A percentile compares a stretch with the other conserved stretches of the same genome.
phyloP scores from a whole-genome alignment of 35 echinoderm and acorn worm species.

The Ophioderma brevispina region DNA sequence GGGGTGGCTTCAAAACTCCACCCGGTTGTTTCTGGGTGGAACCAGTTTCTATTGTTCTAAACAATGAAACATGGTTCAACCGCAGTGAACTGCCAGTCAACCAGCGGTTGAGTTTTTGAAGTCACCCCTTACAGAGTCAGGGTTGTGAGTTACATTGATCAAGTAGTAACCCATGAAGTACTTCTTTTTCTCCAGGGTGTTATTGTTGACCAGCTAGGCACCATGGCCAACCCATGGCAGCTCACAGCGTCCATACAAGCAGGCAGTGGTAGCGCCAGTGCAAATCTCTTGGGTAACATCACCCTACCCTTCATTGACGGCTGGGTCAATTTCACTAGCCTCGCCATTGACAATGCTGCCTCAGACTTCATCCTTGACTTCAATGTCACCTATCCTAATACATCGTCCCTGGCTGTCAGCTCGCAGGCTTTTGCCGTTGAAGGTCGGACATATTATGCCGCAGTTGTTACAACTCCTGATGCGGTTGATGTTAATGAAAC shows the following conservation, averaged over 20 bases:
- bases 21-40: no score
- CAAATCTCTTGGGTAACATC: conserved; percentile 58
- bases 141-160: no score
- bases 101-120: no score
- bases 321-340: conserved; percentile 79
- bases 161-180: no score
- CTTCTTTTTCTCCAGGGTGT: conserved; percentile 47
- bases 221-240: conserved; percentile 73
- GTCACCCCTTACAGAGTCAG: no score
- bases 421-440: conserved; percentile 58
- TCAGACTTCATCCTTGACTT: conserved; percentile 77
- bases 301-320: conserved; percentile 69
- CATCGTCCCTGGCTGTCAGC: conserved; percentile 26
- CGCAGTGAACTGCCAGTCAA: no score
- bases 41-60: no score
- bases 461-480: neutral
- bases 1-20: no score
- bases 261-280: neutral
- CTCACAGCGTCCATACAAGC: conserved; percentile 47
- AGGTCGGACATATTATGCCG: conserved; percentile 9
- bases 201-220: conserved; percentile 60
- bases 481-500: conserved; percentile 12
- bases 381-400: conserved; percentile 66
- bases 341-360: conserved; percentile 37
- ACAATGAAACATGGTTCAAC: no score